Evolutionary conservation across 2,797 vertebrate genomes (phyloP).

Genomic region (Melanotaenia boesemani): DNA sequence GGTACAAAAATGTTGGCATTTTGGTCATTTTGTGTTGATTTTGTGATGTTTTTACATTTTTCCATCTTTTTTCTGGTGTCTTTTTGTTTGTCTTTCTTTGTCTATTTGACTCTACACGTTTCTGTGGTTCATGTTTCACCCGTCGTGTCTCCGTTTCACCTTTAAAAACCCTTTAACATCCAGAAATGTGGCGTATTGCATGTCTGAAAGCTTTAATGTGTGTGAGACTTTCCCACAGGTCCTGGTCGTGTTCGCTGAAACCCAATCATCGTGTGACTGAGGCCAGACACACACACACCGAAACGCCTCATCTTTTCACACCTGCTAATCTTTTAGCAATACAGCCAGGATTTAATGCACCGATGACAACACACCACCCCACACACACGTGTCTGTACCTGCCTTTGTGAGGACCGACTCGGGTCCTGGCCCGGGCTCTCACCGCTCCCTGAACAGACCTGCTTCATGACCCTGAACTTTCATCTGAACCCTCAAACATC

Average conservation of each 20-base stretch:
- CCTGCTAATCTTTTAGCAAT: slow-evolving; percentile 45
- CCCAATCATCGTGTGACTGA: slow-evolving; percentile 64
- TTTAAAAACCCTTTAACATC: neutral
- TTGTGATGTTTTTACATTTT: too few relatives aligned
- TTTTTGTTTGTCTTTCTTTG: too few relatives aligned
- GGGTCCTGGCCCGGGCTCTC: too few relatives aligned
- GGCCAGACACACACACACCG: slow-evolving; percentile 27
- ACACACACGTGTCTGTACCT: slow-evolving; percentile 4
- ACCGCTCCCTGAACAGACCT: too few relatives aligned
- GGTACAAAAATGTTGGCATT: too few relatives aligned
- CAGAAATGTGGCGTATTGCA: neutral
- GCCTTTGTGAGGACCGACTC: too few relatives aligned
- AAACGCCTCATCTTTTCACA: slow-evolving; percentile 42
- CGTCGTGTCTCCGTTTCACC: neutral
- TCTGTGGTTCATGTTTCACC: too few relatives aligned
- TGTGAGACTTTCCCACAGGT: slow-evolving; percentile 52
- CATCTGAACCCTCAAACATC: neutral
- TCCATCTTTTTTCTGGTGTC: too few relatives aligned
- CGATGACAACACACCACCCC: slow-evolving; percentile 26
- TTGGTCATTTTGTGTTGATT: too few relatives aligned
- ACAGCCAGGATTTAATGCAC: slow-evolving; percentile 26
- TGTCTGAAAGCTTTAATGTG: slow-evolving; percentile 3
- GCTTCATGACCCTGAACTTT: too few relatives aligned
- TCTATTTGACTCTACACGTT: too few relatives aligned
- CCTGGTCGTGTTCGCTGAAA: slow-evolving; percentile 46